Evolutionary conservation across 2,888 invertebrate species (phyloP), one percentile per base, ranked within the genome.

Genomic region (Ornithoptera priamus): DNA sequence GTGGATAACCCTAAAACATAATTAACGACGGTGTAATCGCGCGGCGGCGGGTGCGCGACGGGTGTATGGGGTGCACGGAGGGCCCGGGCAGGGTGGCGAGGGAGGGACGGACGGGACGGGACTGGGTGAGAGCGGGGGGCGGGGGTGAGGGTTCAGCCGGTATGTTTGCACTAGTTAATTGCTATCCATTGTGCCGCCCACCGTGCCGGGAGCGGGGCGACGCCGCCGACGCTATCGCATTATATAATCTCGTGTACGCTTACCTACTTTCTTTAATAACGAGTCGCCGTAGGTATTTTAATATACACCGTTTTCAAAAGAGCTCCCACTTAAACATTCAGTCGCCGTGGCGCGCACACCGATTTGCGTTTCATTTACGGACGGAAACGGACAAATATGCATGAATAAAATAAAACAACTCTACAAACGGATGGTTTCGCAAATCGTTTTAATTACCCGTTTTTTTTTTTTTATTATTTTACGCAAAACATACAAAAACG

Each of bases 91-190:
- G 46, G 46, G 46, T 12, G 17, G 50, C 17, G 18, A 15, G 50
- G 46, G 10, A 2, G 46, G 3, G 7, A 3, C 7, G 46, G 22
- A 22, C 22, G 22, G 22, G 22, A 22, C 22, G 22, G 22, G 22
- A 22, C 22, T 0, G 10, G 18, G 50, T 50, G 50, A 15, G 10
- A 1, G 22, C 1, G 22, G 68, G 57, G 69, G 72, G 68, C 46
- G 56, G 67, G 62, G 59, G 72, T 74, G 77, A 77, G 73, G 77
- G 78, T 79, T 77, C 70, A 74, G 75, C 71, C 68, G 67, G 68
- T 65, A 75, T 86, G 84, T 86, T 86, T 85, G 80, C 78, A 70
- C 76, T 72, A 72, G 79, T 77, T 87, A 86, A 87, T 87, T 84
- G 83, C 80, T 65, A 64, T 64, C 74, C 76, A 80, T 81, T 80